Conservation (phyloP, 2,113 vertebrate species). For the Genyomyrus donnyi region DNA sequence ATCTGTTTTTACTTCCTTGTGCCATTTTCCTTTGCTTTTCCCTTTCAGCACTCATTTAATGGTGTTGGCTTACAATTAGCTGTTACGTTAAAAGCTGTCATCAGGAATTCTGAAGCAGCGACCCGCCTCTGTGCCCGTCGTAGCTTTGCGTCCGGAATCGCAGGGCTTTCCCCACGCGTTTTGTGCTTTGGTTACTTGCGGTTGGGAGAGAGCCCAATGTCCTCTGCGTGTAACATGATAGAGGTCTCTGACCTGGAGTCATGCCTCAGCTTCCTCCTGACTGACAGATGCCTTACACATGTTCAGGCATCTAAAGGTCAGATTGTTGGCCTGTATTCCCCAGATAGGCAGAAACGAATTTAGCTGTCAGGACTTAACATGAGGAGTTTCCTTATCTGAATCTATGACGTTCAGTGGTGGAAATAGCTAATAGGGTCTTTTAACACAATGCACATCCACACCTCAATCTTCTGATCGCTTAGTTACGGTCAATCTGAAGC, state of each 20-base stretch:
- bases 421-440: not conserved
- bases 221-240: not conserved
- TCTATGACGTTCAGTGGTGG: not conserved
- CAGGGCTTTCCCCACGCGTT: not conserved
- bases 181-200: not conserved
- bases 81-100: not conserved
- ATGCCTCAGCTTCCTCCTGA: not conserved
- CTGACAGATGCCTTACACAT: conserved; percentile 15
- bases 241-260: not conserved
- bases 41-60: not conserved
- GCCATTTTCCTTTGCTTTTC: not conserved
- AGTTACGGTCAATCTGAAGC: not conserved
- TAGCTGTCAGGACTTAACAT: not conserved
- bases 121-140: not conserved
- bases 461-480: not conserved
- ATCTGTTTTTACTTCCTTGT: not conserved
- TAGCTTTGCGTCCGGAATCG: not conserved
- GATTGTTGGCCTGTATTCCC: conserved; percentile 5
- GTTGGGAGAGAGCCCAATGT: no score
- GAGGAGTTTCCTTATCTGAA: not conserved
- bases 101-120: not conserved
- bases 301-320: conserved; percentile 28
- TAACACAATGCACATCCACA: not conserved
- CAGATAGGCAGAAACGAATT: not conserved
- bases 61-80: not conserved